Evolutionary conservation across 2,113 vertebrate species (phyloP).

Genomic region (Sitta europaea): DNA sequence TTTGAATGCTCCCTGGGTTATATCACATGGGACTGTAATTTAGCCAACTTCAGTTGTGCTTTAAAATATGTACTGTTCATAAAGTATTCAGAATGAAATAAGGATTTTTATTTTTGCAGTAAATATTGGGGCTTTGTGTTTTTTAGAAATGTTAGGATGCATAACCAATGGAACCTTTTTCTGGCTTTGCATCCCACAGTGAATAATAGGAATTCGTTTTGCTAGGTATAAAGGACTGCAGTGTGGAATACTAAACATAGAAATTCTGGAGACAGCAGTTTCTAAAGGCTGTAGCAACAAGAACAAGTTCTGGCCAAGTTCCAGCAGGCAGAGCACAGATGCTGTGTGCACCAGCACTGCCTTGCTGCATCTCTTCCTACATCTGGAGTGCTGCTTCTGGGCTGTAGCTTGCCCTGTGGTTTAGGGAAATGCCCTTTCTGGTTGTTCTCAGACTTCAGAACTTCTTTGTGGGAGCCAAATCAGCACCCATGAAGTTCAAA

Average conservation of each 20-base stretch:
- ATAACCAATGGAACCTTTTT: not conserved
- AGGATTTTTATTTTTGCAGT: not conserved
- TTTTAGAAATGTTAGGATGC: not conserved
- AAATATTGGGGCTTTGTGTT: not conserved
- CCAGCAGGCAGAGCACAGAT: rapidly evolving
- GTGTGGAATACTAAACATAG: not conserved
- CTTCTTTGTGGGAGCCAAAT: not conserved
- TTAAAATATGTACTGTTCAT: not conserved
- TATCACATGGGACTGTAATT: not conserved
- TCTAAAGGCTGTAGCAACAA: not conserved
- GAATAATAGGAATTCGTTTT: not conserved
- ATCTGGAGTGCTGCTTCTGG: not conserved
- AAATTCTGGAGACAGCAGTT: not conserved
- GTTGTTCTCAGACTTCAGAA: not conserved
- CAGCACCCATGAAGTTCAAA: not conserved
- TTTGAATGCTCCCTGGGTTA: not conserved
- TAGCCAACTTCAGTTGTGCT: not conserved
- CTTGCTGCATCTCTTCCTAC: rapidly evolving
- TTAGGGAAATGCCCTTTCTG: not conserved
- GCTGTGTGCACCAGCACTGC: rapidly evolving
- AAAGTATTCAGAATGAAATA: not conserved
- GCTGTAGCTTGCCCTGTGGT: not conserved
- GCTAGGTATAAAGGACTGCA: not conserved
- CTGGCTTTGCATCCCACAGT: not conserved
- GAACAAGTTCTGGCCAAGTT: not conserved